phyloP scores from a whole-genome alignment of 2,888 invertebrate genomes.

The Homarus gammarus region DNA sequence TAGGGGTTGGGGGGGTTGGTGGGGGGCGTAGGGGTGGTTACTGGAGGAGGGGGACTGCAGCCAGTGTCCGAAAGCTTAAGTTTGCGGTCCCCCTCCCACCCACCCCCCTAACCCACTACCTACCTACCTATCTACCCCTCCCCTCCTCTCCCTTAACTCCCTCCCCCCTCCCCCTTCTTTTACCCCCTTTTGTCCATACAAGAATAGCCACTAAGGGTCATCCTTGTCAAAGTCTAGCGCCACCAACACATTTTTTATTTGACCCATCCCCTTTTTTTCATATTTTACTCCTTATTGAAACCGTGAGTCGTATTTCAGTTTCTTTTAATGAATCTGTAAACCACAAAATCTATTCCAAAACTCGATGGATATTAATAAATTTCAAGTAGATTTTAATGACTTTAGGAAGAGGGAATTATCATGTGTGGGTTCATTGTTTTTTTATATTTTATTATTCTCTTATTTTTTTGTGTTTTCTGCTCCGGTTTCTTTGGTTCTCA shows the following conservation, averaged over 20 bases:
- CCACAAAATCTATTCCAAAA: too few species aligned
- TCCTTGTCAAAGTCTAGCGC: not conserved
- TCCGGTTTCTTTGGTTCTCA: not conserved
- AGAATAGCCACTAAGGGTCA: not conserved
- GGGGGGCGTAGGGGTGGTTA: too few species aligned
- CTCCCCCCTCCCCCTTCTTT: not conserved
- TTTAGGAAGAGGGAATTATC: too few species aligned
- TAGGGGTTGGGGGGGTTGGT: not conserved
- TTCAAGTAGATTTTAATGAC: too few species aligned
- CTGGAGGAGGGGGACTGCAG: not conserved
- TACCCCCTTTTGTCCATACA: not conserved
- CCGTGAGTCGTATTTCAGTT: too few species aligned
- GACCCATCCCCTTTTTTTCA: too few species aligned
- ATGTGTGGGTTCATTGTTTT: not conserved
- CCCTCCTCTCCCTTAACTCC: not conserved
- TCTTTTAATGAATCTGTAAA: too few species aligned
- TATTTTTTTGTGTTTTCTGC: not conserved
- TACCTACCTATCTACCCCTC: not conserved
- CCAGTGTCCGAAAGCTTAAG: not conserved
- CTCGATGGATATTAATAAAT: too few species aligned
- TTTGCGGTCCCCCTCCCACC: not conserved
- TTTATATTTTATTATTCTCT: not conserved
- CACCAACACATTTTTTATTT: too few species aligned
- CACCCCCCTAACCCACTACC: not conserved
- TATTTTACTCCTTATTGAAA: too few species aligned